phyloP scores from a whole-genome alignment of 2,888 invertebrate genomes.

The Meandrusa payeni region DNA sequence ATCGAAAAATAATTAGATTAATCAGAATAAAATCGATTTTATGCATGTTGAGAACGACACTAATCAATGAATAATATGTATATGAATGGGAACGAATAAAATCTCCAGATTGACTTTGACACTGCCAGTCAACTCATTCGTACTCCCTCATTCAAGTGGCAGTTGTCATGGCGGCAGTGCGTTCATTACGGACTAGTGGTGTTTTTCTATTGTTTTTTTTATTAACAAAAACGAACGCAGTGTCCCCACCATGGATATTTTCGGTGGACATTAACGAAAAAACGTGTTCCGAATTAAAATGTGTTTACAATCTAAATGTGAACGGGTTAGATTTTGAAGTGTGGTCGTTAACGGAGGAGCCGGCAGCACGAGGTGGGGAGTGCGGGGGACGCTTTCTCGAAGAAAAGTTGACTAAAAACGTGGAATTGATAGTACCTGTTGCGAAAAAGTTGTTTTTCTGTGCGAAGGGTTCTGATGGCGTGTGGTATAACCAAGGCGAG shows the following conservation, averaged over 20 bases:
- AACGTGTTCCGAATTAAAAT: slow-evolving; percentile 49
- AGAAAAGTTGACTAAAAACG: slow-evolving; percentile 28
- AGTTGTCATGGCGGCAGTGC: slow-evolving; percentile 54
- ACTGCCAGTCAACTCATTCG: slow-evolving; percentile 30
- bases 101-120: slow-evolving; percentile 1
- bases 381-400: slow-evolving; percentile 31
- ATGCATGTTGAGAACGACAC: too few species aligned
- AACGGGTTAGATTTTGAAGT: slow-evolving; percentile 44
- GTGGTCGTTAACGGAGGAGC: slow-evolving; percentile 61
- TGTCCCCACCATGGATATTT: slow-evolving; percentile 69
- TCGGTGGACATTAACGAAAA: slow-evolving; percentile 49
- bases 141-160: slow-evolving; percentile 30
- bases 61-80: neutral
- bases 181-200: slow-evolving; percentile 65
- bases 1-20: too few species aligned
- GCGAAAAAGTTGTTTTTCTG: slow-evolving; percentile 58
- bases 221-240: slow-evolving; percentile 55
- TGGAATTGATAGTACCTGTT: slow-evolving; percentile 44
- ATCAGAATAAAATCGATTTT: too few species aligned
- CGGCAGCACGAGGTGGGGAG: slow-evolving; percentile 41
- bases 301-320: slow-evolving; percentile 59
- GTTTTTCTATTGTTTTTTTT: slow-evolving; percentile 69
- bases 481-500: slow-evolving; percentile 63
- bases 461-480: slow-evolving; percentile 49
- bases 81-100: neutral